A percentile compares a stretch with the other conserved stretches of the same genome.
phyloP scores from a whole-genome alignment of 2,113 vertebrate species.

The Stegostoma tigrinum region DNA sequence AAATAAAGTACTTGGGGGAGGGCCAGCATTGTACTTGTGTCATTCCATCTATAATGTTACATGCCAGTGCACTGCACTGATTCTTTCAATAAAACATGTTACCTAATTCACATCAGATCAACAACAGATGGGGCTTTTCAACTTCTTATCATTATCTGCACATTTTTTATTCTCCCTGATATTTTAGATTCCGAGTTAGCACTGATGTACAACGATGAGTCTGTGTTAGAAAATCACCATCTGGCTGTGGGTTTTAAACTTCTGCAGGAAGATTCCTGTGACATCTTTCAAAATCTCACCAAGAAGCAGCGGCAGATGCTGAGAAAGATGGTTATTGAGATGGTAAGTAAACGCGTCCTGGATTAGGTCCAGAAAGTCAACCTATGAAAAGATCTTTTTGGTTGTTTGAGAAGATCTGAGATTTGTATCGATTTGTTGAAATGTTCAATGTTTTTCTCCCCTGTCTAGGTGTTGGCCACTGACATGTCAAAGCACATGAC shows the following conservation, averaged over 20 bases:
- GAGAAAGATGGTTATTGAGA: slow-evolving; percentile 95
- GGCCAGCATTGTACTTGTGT: background rate
- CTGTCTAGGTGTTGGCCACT: slow-evolving; percentile 80
- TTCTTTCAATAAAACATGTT: background rate
- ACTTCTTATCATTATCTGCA: background rate
- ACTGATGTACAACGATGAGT: slow-evolving; percentile 96
- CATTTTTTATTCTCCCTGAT: background rate
- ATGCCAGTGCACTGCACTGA: background rate
- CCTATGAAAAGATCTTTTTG: background rate
- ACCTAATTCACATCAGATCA: slow-evolving; percentile 6
- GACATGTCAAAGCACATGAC: slow-evolving; percentile 99
- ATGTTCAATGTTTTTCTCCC: background rate
- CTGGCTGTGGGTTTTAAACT: slow-evolving; percentile 94
- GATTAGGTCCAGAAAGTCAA: background rate
- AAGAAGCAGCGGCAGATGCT: slow-evolving; percentile 90
- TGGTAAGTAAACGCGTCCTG: slow-evolving; percentile 60
- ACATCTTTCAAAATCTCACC: slow-evolving; percentile 95
- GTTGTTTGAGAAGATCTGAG: background rate
- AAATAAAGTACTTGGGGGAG: background rate
- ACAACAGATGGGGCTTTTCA: slow-evolving; percentile 20
- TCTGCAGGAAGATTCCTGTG: slow-evolving; percentile 91
- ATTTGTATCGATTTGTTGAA: background rate
- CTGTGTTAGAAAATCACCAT: slow-evolving; percentile 96
- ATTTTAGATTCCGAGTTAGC: slow-evolving; percentile 86
- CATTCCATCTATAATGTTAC: background rate